Percentiles rank a stretch among this genome's conserved stretches.
phyloP scores from a whole-genome alignment of 1,140 invertebrate species.

The Pinna nobilis region DNA sequence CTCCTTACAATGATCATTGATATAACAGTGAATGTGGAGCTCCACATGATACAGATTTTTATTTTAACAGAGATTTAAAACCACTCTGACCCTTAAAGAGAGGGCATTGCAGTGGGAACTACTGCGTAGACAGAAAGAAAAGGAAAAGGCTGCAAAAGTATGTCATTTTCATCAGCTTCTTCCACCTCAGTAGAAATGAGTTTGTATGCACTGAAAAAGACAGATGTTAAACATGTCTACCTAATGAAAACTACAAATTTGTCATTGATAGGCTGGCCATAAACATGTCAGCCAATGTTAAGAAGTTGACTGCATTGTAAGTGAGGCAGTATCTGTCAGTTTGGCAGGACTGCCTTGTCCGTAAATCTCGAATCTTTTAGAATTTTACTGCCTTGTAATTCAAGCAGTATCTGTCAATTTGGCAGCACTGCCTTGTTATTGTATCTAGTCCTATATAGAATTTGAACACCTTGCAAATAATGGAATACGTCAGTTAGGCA shows the following conservation, averaged over 20 bases:
- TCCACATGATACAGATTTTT: too few species aligned
- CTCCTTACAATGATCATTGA: not conserved
- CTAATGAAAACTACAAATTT: not conserved
- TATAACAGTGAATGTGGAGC: too few species aligned
- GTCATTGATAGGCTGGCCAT: not conserved
- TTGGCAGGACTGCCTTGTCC: too few species aligned
- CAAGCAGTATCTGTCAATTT: too few species aligned
- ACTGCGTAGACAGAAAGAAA: constrained; percentile 12
- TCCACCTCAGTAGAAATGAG: too few species aligned
- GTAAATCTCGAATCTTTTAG: too few species aligned
- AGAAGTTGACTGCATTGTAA: not conserved
- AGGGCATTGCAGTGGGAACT: constrained; percentile 15
- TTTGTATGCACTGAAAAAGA: not conserved
- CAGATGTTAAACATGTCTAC: not conserved
- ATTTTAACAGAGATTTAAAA: constrained; percentile 24
- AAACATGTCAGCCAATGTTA: not conserved
- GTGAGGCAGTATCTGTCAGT: too few species aligned
- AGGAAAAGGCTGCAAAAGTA: constrained; percentile 12
- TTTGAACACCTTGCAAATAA: too few species aligned
- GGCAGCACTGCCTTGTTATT: too few species aligned
- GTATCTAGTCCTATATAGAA: too few species aligned
- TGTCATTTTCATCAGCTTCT: not conserved
- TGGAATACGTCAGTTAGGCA: too few species aligned
- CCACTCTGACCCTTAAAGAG: constrained; percentile 20
- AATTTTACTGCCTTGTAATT: too few species aligned